These are phyloP conservation scores for Ptyas mucosa DNA, from an alignment of 2,113 vertebrate species.

Conservation along the genomic window DNA sequence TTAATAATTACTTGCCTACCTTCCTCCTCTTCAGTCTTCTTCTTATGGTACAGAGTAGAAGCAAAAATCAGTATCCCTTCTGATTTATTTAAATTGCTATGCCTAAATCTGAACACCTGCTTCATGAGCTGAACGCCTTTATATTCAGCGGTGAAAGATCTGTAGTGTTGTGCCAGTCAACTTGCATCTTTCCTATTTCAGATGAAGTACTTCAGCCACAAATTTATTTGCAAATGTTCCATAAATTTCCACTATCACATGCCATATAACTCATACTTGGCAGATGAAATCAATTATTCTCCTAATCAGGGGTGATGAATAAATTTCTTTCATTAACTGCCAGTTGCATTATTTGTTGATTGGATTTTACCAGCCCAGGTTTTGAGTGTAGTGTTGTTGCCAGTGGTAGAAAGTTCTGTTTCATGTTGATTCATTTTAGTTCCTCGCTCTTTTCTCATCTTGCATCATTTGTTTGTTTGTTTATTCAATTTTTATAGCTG, in stretches of 20 bases:
- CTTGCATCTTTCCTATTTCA: slow-evolving; percentile 46
- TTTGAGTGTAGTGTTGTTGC: slow-evolving; percentile 35
- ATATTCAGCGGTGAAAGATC: slow-evolving; percentile 54
- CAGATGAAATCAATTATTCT: slow-evolving; percentile 61
- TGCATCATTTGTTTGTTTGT: not conserved
- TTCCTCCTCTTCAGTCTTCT: not conserved
- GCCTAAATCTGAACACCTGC: slow-evolving; percentile 62
- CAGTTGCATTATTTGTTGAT: slow-evolving; percentile 70
- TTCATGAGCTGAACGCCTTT: slow-evolving; percentile 43
- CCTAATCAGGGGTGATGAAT: slow-evolving; percentile 59
- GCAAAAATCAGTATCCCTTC: slow-evolving; percentile 43
- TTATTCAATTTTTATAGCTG: not conserved
- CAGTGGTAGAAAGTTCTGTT: slow-evolving; percentile 43
- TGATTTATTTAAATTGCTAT: slow-evolving; percentile 59
- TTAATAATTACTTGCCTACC: not conserved
- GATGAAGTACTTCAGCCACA: slow-evolving; percentile 60
- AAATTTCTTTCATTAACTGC: slow-evolving; percentile 62
- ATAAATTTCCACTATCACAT: slow-evolving; percentile 47
- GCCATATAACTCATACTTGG: slow-evolving; percentile 55
- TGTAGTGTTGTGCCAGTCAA: slow-evolving; percentile 55
- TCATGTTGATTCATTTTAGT: slow-evolving; percentile 4
- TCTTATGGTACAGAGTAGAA: not conserved
- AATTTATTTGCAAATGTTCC: slow-evolving; percentile 72
- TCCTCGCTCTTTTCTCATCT: not conserved
- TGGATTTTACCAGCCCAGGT: slow-evolving; percentile 34